These are phyloP conservation scores for Ormyrus thymus DNA, from an alignment of 2,888 invertebrate genomes.

Conservation along the genomic window DNA sequence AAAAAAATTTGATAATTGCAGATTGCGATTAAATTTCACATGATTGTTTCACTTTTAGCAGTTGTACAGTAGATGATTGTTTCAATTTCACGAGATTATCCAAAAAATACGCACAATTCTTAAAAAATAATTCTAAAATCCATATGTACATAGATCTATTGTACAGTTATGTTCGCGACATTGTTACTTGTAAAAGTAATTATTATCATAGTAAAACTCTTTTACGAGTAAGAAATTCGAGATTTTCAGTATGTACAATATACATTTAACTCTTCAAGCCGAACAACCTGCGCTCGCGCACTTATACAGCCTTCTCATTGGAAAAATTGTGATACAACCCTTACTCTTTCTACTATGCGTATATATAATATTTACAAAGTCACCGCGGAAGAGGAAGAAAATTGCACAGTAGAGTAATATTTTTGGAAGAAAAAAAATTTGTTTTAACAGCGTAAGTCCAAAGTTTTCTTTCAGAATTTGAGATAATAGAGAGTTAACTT, in stretches of 20 bases:
- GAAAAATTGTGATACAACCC: slow-evolving; percentile 27
- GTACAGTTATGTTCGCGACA: not conserved
- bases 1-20: no score
- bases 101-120: no score
- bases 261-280: slow-evolving; percentile 15
- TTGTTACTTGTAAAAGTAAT: slow-evolving; percentile 18
- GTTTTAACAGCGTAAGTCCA: slow-evolving; percentile 4
- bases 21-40: no score
- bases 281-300: not conserved
- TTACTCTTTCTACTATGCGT: slow-evolving; percentile 5
- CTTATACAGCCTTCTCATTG: slow-evolving; percentile 31
- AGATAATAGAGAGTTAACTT: not conserved
- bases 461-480: not conserved
- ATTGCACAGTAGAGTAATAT: not conserved
- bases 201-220: not conserved
- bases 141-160: slow-evolving; percentile 18
- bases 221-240: not conserved
- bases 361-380: slow-evolving; percentile 40
- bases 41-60: no score
- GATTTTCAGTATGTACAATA: slow-evolving; percentile 9
- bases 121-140: slow-evolving; percentile 4
- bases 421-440: not conserved
- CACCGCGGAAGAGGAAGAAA: slow-evolving; percentile 24
- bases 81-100: no score
- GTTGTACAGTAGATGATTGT: no score